Evolutionary conservation across 2,888 invertebrate genomes (phyloP).

Genomic region (Gandaritis pyraliata): DNA sequence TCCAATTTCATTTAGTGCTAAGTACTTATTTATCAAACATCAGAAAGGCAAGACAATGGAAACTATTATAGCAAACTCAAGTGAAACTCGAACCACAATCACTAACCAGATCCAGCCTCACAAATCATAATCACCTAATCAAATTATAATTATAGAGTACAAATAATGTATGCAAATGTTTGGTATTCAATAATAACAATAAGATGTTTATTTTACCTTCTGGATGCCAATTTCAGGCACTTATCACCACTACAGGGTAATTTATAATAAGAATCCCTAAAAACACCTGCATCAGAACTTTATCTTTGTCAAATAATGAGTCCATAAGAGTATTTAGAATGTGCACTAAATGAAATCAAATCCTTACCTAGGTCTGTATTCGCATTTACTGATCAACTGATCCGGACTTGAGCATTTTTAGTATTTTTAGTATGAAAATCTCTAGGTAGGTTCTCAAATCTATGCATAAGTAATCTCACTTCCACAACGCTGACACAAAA

Average conservation of each 20-base stretch:
- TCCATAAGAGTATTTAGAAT: conserved; percentile 56
- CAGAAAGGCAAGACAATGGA: conserved; percentile 23
- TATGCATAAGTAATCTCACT: conserved; percentile 52
- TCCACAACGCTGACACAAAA: conserved; percentile 68
- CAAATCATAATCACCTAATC: conserved; percentile 15
- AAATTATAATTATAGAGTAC: too few species aligned
- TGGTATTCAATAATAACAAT: conserved; percentile 32
- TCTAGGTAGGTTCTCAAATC: too few species aligned
- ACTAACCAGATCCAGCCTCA: conserved; percentile 15
- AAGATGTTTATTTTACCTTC: conserved; percentile 57
- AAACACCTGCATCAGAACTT: conserved; percentile 62
- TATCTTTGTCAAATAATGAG: conserved; percentile 56
- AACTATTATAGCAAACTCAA: too few species aligned
- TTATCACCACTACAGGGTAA: conserved; percentile 59
- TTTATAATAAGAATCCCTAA: conserved; percentile 54
- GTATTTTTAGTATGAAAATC: too few species aligned
- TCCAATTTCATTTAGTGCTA: too few species aligned
- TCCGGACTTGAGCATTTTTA: too few species aligned
- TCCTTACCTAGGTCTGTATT: too few species aligned
- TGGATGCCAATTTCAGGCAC: conserved; percentile 57
- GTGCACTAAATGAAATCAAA: conserved; percentile 52
- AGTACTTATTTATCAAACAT: conserved; percentile 22
- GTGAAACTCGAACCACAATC: too few species aligned
- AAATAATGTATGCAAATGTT: too few species aligned
- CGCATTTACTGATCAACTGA: too few species aligned